Evolutionary conservation across 1,140 invertebrate genomes (phyloP).

Genomic region (Pseudobourletiella spinata): DNA sequence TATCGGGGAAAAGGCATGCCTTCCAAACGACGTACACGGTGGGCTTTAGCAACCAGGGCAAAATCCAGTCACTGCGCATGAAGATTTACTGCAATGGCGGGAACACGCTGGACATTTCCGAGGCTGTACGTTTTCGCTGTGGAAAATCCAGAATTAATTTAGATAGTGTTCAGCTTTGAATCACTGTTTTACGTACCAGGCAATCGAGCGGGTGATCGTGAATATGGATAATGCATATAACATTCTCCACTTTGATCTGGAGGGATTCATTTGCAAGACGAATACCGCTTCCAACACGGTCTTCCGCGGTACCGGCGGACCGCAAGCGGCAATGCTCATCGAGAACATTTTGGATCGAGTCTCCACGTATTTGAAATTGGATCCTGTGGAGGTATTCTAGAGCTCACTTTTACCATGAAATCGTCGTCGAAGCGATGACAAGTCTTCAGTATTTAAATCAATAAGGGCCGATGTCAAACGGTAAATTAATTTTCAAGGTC

Average conservation of each 20-base stretch:
- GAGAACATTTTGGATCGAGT: conserved; percentile 42
- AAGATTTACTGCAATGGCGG: conserved; percentile 45
- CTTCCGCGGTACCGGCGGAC: conserved; percentile 42
- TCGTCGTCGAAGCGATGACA: too few species aligned
- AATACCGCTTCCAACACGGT: conserved; percentile 45
- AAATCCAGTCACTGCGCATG: conserved; percentile 41
- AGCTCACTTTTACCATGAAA: too few species aligned
- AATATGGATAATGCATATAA: conserved; percentile 39
- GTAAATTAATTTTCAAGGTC: too few species aligned
- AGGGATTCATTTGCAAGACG: conserved; percentile 39
- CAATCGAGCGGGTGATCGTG: conserved; percentile 38
- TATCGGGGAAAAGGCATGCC: conserved; percentile 48
- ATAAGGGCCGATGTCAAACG: too few species aligned
- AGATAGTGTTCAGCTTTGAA: background rate
- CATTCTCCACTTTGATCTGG: conserved; percentile 36
- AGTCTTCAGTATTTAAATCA: too few species aligned
- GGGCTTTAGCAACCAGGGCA: conserved; percentile 42
- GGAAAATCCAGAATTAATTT: background rate
- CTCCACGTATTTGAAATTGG: conserved; percentile 38
- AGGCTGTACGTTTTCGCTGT: conserved; percentile 35
- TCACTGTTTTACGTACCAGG: conserved; percentile 17
- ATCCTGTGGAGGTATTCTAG: conserved; percentile 37
- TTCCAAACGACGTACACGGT: conserved; percentile 47
- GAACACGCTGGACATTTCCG: conserved; percentile 44
- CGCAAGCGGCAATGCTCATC: conserved; percentile 42